Evolutionary conservation across 2,797 vertebrate genomes (phyloP), one percentile per base, ranked within the genome.

Genomic region (Todus mexicanus): DNA sequence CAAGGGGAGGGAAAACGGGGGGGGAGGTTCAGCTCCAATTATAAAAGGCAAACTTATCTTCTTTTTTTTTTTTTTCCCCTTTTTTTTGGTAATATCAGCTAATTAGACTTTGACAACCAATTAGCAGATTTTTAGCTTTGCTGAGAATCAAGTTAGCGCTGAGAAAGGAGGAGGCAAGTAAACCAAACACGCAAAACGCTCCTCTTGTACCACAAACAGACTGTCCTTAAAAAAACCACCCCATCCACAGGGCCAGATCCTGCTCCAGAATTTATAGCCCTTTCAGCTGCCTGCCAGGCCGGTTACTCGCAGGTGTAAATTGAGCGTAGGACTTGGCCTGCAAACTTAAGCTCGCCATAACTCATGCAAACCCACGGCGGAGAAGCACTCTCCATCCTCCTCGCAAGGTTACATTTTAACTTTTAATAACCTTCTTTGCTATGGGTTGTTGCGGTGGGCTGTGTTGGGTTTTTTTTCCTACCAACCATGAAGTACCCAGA

Each of bases 31-130:
- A 90, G 57, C 23, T 75, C 82, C 94, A 96, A 87, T 97, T 97
- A 95, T 90, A 97, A 95, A 93, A 94, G 75, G 94, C 81, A 97
- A 95, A 91, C 73, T 92, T 92, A 40, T 64, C 23, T 75, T 25
- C 33, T 31, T 42, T 19, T 76, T 84, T 77, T 25, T 21, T 19
- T 11, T 72, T 61, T 35, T 45, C 79, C 78, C 68, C 33, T 76
- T 66, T 78, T 56, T 85, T 54, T 72, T 42, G 6, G 33, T 91
- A 95, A 81, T 95, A 89, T 92, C 82, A 88, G 76, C 87, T 96
- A 96, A 96, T 97, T 94, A 97, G 76, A 96, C 91, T 96, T 95
- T 96, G 85, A 96, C 94, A 97, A 97, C 81, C 90, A 95, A 74
- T 84, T 87, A 95, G 94, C 84, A 95, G 93, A 96, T 96, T 94